Percentiles rank a stretch among this genome's conserved stretches.
phyloP scores from a whole-genome alignment of 2,888 invertebrate species.

The Dicranocentrus wangi region DNA sequence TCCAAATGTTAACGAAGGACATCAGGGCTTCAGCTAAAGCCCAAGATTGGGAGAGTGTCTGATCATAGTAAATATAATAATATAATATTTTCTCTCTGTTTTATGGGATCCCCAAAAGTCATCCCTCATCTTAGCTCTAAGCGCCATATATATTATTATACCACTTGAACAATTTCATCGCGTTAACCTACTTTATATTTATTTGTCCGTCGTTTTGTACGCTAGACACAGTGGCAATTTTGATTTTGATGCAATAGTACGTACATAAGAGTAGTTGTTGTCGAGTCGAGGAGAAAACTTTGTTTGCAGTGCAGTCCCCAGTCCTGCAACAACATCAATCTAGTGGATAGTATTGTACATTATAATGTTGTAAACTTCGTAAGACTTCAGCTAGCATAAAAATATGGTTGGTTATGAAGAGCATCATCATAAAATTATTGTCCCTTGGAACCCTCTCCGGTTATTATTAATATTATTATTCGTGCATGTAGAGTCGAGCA shows the following conservation, averaged over 20 bases:
- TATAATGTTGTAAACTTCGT: constrained; percentile 59
- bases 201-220: constrained; percentile 41
- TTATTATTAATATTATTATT: constrained; percentile 6
- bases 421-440: constrained; percentile 46
- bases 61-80: constrained; percentile 38
- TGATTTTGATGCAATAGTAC: constrained; percentile 25
- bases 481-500: constrained; percentile 35
- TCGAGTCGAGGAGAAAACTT: constrained; percentile 21
- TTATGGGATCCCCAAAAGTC: constrained; percentile 50
- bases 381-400: constrained; percentile 7
- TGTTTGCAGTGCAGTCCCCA: constrained; percentile 29
- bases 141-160: constrained; percentile 38
- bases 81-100: constrained; percentile 37
- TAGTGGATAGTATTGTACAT: constrained; percentile 46
- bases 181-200: constrained; percentile 36
- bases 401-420: constrained; percentile 52
- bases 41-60: constrained; percentile 20
- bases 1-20: constrained; percentile 52
- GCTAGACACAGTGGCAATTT: constrained; percentile 7
- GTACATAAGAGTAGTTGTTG: no score
- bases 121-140: constrained; percentile 40
- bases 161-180: constrained; percentile 8
- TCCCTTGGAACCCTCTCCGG: constrained; percentile 31
- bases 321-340: constrained; percentile 5
- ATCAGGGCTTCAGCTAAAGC: constrained; percentile 56